phyloP scores from a whole-genome alignment of 1,140 invertebrate genomes.

The Dendroctonus valens region DNA sequence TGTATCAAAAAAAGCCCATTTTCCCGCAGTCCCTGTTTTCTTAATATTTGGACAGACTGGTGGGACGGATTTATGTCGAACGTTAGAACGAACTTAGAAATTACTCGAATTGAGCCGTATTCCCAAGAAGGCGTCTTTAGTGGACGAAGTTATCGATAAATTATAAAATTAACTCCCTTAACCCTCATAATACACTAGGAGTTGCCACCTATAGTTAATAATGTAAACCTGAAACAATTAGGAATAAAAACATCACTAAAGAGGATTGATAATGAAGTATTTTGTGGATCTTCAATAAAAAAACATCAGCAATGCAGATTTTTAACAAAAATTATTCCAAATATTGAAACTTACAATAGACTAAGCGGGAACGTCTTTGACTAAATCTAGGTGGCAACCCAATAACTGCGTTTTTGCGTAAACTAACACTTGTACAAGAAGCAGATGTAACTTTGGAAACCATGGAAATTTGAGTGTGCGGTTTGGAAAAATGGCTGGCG shows the following conservation, averaged over 20 bases:
- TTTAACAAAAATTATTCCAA: no score
- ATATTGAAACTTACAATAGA: no score
- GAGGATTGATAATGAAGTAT: neutral
- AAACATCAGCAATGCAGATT: no score
- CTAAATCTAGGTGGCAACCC: slow-evolving; percentile 27
- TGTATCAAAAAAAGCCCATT: slow-evolving; percentile 9
- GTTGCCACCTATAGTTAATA: slow-evolving; percentile 19
- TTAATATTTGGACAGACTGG: slow-evolving; percentile 19
- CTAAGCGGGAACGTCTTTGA: no score
- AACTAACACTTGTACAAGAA: slow-evolving; percentile 34
- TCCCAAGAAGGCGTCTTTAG: slow-evolving; percentile 29
- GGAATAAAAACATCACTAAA: neutral
- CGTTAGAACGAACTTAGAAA: slow-evolving; percentile 28
- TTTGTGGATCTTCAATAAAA: no score
- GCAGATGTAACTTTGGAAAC: slow-evolving; percentile 33
- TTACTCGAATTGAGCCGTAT: slow-evolving; percentile 23
- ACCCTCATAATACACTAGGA: slow-evolving; percentile 4
- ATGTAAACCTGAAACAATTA: no score
- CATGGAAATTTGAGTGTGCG: slow-evolving; percentile 38
- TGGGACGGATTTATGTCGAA: slow-evolving; percentile 12
- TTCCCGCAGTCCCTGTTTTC: slow-evolving; percentile 22
- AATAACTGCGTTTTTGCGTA: slow-evolving; percentile 15
- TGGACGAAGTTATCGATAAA: neutral
- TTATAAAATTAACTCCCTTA: neutral
- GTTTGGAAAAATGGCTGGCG: slow-evolving; percentile 35